Evolutionary conservation across 1,140 invertebrate species (phyloP).

Genomic region (Eurosta solidaginis): DNA sequence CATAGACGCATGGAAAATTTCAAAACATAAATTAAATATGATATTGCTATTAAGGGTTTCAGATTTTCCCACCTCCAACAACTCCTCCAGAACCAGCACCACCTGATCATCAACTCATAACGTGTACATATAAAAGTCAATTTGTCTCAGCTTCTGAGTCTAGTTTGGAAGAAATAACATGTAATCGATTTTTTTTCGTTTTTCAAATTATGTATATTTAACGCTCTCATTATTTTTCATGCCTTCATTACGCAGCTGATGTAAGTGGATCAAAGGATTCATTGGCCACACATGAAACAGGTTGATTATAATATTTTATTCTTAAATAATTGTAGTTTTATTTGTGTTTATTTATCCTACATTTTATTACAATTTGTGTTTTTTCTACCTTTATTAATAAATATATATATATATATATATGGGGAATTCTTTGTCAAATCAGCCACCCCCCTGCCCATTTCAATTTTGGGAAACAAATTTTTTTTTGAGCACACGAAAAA

Average conservation of each 20-base stretch:
- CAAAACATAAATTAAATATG: constrained; percentile 26
- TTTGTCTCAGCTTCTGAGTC: constrained; percentile 67
- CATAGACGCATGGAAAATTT: background rate
- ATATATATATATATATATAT: no score
- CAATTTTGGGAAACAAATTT: no score
- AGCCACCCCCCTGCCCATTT: no score
- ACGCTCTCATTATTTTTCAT: constrained; percentile 45
- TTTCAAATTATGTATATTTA: constrained; percentile 41
- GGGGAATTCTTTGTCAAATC: no score
- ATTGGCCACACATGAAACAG: constrained; percentile 76
- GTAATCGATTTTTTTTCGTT: constrained; percentile 60
- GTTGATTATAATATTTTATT: constrained; percentile 55
- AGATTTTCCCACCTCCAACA: constrained; percentile 79
- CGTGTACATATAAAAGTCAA: constrained; percentile 60
- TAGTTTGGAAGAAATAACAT: constrained; percentile 69
- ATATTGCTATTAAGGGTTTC: constrained; percentile 67
- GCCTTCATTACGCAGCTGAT: constrained; percentile 67
- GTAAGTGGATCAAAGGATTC: constrained; percentile 78
- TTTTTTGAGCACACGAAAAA: no score
- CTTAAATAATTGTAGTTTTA: background rate
- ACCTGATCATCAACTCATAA: constrained; percentile 70
- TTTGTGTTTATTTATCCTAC: constrained; percentile 30
- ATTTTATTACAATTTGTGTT: background rate
- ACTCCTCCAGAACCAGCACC: constrained; percentile 82
- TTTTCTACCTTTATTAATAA: no score